Percentiles rank a stretch among this genome's conserved stretches.
Evolutionary conservation across 1,140 invertebrate species (phyloP).

Genomic region (Drosophila trapezifrons): DNA sequence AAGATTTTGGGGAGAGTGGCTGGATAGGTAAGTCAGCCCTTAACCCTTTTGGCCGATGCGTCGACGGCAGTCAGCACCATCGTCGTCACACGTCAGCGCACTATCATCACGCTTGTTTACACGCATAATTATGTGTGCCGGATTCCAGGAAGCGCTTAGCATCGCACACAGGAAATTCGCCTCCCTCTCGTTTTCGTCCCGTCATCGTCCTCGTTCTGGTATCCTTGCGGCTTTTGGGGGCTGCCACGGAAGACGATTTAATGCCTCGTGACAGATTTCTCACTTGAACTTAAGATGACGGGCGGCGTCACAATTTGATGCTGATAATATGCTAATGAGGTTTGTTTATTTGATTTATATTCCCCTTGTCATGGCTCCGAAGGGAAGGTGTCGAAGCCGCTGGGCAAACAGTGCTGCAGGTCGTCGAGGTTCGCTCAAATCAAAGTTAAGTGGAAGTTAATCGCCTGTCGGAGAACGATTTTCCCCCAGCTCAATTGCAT

Average conservation of each 20-base stretch:
- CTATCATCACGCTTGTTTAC: constrained; percentile 82
- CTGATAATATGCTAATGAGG: constrained; percentile 82
- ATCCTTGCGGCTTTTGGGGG: constrained; percentile 62
- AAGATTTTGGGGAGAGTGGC: neutral
- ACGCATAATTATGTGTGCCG: constrained; percentile 77
- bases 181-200: neutral
- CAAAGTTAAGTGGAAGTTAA: constrained; percentile 47
- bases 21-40: constrained; percentile 25
- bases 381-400: constrained; percentile 37
- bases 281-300: constrained; percentile 71
- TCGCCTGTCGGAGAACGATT: constrained; percentile 20
- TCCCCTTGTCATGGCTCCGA: constrained; percentile 51
- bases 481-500: constrained; percentile 11
- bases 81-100: constrained; percentile 71
- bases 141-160: constrained; percentile 61
- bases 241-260: constrained; percentile 64
- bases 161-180: constrained; percentile 2
- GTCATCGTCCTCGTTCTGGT: constrained; percentile 14
- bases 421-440: constrained; percentile 18
- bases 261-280: constrained; percentile 82
- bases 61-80: constrained; percentile 40
- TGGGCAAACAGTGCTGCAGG: constrained; percentile 18
- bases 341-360: constrained; percentile 81
- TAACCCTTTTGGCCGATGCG: constrained; percentile 57
- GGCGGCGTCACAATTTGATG: constrained; percentile 66